Evolutionary conservation across 2,797 vertebrate genomes (phyloP), one percentile per base, ranked within the genome.

Genomic region (Ciconia nigra): DNA sequence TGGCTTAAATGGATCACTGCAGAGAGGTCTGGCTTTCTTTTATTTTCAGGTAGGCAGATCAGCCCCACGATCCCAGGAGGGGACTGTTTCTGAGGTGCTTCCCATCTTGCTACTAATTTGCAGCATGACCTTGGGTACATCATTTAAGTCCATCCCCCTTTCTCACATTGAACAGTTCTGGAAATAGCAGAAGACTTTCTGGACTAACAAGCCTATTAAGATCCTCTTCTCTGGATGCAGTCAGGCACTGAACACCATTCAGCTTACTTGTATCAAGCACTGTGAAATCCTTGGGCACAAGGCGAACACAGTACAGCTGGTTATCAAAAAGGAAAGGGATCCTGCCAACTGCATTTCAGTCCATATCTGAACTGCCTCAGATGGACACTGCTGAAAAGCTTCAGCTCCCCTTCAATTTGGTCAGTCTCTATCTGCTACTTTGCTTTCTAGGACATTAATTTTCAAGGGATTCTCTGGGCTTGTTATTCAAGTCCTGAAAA

Each of bases 11-110:
- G 63, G 31, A 10, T 66, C 77, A 46, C 33, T 61, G 69, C 69
- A 61, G 57, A 91, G 54, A 89, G 33, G 11, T 59, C 47, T 71
- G 74, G 9, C 41, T 92, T 52, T 35, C 71, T 90, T 87, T 91
- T 47, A 6, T 71, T 85, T 87, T 71, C 55, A 72, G 87, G 44
- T 6, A 72, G 76, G 54, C 31, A 87, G 31, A 54, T 61, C 15
- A 77, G 16, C 47, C 42, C 20, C 22, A 17, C 0, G 0, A 24
- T 65, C 29, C 15, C 42, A 33, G n/a, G 17, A 73, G 13, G 15
- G 20, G 10, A 39, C 29, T 0, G 0, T 18, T 72, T 35, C 14
- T 41, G 35, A 86, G 31, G 44, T 1, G 4, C 51, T 91, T 94
- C 49, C 65, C 41, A 47, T 35, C 26, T 63, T 29, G 29, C 63